Percentiles rank a stretch among this genome's conserved stretches.
phyloP scores from a whole-genome alignment of 1,140 invertebrate species.

The Anthonomus grandis region DNA sequence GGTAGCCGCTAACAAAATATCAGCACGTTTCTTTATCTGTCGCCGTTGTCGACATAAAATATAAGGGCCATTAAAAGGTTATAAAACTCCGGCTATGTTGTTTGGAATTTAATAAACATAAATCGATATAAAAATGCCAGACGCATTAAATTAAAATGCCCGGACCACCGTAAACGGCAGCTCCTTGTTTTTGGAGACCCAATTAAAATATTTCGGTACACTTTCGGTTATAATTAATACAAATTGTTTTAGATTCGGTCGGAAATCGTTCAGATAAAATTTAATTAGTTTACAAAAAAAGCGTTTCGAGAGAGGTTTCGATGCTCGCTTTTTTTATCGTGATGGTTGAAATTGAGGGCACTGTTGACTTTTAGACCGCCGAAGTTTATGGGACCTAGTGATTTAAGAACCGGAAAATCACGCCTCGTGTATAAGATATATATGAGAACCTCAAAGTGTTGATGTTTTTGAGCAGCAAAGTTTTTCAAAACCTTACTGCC shows the following conservation, averaged over 20 bases:
- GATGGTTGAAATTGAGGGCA: no score
- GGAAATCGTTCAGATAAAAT: conserved; percentile 29
- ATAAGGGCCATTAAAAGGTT: conserved; percentile 20
- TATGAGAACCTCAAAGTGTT: no score
- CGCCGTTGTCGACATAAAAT: conserved; percentile 11
- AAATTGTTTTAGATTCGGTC: conserved; percentile 29
- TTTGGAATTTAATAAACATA: conserved; percentile 29
- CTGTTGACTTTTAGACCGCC: no score
- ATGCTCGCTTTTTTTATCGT: no score
- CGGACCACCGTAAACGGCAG: conserved; percentile 24
- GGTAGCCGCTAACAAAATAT: conserved; percentile 9
- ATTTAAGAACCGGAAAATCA: no score
- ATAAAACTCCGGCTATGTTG: conserved; percentile 27
- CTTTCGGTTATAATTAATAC: conserved; percentile 30
- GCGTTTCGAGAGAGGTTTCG: no score
- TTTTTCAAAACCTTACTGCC: no score
- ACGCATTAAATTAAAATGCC: conserved; percentile 27
- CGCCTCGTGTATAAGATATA: no score
- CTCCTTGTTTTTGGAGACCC: conserved; percentile 26
- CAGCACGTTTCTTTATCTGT: conserved; percentile 3
- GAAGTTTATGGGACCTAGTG: no score
- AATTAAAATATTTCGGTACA: conserved; percentile 34
- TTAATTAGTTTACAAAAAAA: conserved; percentile 15
- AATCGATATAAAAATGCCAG: conserved; percentile 26
- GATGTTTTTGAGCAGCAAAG: no score